Conservation (phyloP, 2,888 invertebrate genomes). For the Trileptium ribeirensis region DNA sequence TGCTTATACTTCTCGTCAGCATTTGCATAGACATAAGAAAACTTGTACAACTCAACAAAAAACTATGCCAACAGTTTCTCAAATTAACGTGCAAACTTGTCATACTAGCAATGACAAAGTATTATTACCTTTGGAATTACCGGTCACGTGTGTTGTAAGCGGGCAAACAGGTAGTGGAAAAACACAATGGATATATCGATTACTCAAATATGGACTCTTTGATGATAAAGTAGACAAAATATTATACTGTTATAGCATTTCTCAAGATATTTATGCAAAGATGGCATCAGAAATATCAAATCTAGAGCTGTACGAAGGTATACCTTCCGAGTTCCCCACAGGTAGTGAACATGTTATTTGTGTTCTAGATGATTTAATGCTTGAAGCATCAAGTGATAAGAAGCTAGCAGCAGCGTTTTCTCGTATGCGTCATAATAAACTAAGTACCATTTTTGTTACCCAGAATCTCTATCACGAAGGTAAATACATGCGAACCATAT, state of each 20-base stretch:
- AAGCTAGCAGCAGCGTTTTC: not conserved
- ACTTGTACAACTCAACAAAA: not conserved
- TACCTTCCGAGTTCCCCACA: not conserved
- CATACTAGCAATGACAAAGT: not conserved
- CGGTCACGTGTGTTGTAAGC: not conserved
- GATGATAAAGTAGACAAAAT: not conserved
- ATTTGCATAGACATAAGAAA: not conserved
- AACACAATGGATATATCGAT: not conserved
- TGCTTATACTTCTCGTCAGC: not conserved
- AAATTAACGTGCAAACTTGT: not conserved
- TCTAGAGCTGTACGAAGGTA: not conserved
- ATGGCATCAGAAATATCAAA: not conserved
- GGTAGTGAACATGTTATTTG: not conserved
- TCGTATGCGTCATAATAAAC: not conserved
- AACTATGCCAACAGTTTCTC: not conserved
- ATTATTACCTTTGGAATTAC: not conserved
- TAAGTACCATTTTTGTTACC: not conserved
- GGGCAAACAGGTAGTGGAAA: not conserved
- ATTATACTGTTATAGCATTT: not conserved
- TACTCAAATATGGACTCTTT: not conserved
- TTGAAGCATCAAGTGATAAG: not conserved
- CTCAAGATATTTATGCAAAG: not conserved
- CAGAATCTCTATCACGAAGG: conserved; percentile 15
- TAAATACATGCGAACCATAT: conserved; percentile 10
- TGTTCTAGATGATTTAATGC: not conserved